Evolutionary conservation across 1,140 invertebrate genomes (phyloP).

Genomic region (Leguminivora glycinivorella): DNA sequence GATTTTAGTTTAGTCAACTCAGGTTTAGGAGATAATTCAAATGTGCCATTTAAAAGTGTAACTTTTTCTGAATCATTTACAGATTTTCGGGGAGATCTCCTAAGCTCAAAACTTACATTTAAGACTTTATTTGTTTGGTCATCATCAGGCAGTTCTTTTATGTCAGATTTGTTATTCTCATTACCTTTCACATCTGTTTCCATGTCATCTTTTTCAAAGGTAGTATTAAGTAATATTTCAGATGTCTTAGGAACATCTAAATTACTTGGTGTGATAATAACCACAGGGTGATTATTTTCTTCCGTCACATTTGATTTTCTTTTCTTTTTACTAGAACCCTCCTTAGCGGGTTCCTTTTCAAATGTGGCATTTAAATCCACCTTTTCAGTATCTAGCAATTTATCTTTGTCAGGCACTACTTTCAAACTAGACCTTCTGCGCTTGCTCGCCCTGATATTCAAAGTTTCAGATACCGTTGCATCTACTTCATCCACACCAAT

Average conservation of each 20-base stretch:
- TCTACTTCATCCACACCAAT: neutral
- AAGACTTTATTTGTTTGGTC: neutral
- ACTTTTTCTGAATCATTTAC: conserved; percentile 15
- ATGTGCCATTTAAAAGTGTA: conserved; percentile 25
- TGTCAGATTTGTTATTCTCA: conserved; percentile 27
- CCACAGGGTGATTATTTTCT: conserved; percentile 5
- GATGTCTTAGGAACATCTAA: neutral
- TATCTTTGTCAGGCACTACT: neutral
- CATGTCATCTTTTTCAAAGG: conserved; percentile 34
- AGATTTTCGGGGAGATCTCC: neutral
- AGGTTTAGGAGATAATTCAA: conserved; percentile 28
- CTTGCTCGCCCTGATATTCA: neutral
- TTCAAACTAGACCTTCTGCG: conserved; percentile 13
- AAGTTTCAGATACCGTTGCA: neutral
- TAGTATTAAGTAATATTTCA: conserved; percentile 28
- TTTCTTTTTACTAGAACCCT: conserved; percentile 3
- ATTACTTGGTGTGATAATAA: neutral
- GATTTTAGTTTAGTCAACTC: conserved; percentile 12
- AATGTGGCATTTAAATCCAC: conserved; percentile 8
- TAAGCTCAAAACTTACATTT: conserved; percentile 4
- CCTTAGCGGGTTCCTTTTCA: conserved; percentile 21
- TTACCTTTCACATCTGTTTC: neutral
- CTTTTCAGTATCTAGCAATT: neutral
- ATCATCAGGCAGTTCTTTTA: conserved; percentile 8
- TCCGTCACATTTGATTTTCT: neutral